These are phyloP conservation scores for Micoletzkya japonica DNA, from an alignment of 2,888 invertebrate species.

Conservation along the genomic window DNA sequence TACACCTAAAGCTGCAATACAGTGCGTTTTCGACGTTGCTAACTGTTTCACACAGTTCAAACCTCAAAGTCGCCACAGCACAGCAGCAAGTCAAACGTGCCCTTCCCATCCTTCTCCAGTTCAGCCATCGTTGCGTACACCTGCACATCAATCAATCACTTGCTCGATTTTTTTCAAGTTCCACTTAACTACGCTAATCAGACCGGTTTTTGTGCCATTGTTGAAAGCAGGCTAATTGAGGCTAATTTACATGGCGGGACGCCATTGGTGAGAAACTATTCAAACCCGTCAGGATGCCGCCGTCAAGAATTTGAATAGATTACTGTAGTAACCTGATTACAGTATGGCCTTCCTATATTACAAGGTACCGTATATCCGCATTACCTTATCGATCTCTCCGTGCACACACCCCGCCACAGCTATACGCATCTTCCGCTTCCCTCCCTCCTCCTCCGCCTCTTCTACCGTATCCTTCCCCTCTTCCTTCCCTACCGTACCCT, in stretches of 20 bases:
- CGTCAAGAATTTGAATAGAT: too few species aligned
- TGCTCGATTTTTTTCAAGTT: neutral
- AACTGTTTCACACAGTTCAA: too few species aligned
- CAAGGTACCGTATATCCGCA: too few species aligned
- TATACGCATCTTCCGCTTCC: slow-evolving; percentile 30
- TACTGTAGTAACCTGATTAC: too few species aligned
- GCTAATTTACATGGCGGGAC: too few species aligned
- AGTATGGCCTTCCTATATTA: too few species aligned
- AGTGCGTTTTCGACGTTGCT: too few species aligned
- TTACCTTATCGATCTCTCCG: slow-evolving; percentile 93
- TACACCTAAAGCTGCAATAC: too few species aligned
- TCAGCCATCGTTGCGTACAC: slow-evolving; percentile 76
- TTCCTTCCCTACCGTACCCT: neutral
- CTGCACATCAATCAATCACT: slow-evolving; percentile 53
- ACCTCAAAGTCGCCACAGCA: slow-evolving; percentile 91
- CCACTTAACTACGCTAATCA: too few species aligned
- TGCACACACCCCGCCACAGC: slow-evolving; percentile 83
- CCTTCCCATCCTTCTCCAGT: slow-evolving; percentile 76
- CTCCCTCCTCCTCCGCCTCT: neutral
- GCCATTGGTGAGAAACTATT: too few species aligned
- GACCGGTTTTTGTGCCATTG: too few species aligned
- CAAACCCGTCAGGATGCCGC: neutral
- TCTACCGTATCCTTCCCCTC: slow-evolving; percentile 11
- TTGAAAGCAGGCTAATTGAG: too few species aligned
- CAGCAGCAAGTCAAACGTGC: slow-evolving; percentile 85